A percentile compares a stretch with the other conserved stretches of the same genome.
Conservation (phyloP, 2,113 vertebrate genomes). For the Antigone vipio region DNA sequence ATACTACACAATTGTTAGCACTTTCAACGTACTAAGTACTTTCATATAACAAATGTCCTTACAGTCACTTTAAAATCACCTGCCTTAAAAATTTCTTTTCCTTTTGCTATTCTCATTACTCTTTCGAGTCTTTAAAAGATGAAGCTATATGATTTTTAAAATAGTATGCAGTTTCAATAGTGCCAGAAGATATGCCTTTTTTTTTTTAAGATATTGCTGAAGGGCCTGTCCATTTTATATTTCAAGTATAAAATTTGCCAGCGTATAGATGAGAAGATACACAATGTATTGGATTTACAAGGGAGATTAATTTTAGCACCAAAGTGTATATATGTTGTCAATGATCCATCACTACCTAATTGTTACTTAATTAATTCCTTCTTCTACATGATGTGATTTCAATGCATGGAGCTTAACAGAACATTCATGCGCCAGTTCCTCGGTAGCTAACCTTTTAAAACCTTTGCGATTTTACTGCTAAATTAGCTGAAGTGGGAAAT, state of each 20-base stretch:
- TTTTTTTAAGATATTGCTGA: not conserved
- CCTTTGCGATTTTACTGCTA: conserved; percentile 64
- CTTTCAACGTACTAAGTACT: not conserved
- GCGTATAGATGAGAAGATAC: not conserved
- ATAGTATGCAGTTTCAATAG: not conserved
- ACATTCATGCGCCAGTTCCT: conserved; percentile 47
- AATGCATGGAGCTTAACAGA: conserved; percentile 38
- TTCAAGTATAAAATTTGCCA: not conserved
- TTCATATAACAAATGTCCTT: not conserved
- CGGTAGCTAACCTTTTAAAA: conserved; percentile 60
- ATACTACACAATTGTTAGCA: not conserved
- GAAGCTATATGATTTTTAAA: not conserved
- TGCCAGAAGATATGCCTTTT: not conserved
- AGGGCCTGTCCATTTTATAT: not conserved
- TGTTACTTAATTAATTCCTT: conserved; percentile 68
- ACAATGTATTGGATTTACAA: conserved; percentile 24
- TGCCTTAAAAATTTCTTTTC: not conserved
- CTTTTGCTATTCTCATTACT: not conserved
- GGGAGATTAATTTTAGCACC: conserved; percentile 60
- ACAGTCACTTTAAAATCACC: not conserved
- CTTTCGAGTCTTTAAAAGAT: not conserved
- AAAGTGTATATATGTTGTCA: conserved; percentile 55
- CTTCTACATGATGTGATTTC: conserved; percentile 49
- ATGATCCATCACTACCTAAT: conserved; percentile 66
- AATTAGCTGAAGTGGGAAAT: conserved; percentile 75